Percentiles rank a stretch among this genome's conserved stretches.
phyloP scores from a whole-genome alignment of 2,888 invertebrate species.

The Leptinotarsa haldemani region DNA sequence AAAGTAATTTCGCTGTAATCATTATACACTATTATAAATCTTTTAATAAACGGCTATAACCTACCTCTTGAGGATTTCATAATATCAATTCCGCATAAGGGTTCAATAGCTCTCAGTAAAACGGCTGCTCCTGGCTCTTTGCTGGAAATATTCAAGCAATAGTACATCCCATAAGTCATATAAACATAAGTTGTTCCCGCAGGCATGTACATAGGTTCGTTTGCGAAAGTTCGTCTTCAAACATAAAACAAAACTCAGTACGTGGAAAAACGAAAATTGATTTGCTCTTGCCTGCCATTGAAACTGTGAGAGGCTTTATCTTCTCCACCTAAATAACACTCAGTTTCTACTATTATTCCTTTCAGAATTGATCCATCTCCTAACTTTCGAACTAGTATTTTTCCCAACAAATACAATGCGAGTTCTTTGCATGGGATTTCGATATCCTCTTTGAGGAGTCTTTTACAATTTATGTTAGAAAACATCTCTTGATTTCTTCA shows the following conservation, averaged over 20 bases:
- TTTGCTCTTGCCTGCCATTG: slow-evolving; percentile 64
- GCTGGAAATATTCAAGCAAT: slow-evolving; percentile 79
- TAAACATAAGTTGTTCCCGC: slow-evolving; percentile 80
- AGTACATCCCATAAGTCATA: slow-evolving; percentile 80
- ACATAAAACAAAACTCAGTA: slow-evolving; percentile 25
- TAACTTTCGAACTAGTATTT: slow-evolving; percentile 70
- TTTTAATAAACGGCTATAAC: not conserved
- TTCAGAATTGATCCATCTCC: slow-evolving; percentile 68
- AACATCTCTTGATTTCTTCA: not conserved
- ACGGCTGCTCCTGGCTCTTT: slow-evolving; percentile 75
- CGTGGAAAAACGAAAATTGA: slow-evolving; percentile 65
- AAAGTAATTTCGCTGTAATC: no score
- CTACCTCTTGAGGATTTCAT: slow-evolving; percentile 67
- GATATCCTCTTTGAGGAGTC: slow-evolving; percentile 46
- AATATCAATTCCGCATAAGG: slow-evolving; percentile 70
- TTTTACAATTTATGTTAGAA: slow-evolving; percentile 35
- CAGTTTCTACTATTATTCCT: slow-evolving; percentile 79
- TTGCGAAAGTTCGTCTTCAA: slow-evolving; percentile 70
- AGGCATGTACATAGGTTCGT: slow-evolving; percentile 78
- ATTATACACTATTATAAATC: no score
- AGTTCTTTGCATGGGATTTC: slow-evolving; percentile 45
- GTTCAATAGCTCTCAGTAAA: slow-evolving; percentile 75
- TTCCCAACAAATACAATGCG: slow-evolving; percentile 69
- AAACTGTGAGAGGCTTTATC: slow-evolving; percentile 78
- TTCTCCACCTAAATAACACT: slow-evolving; percentile 75